phyloP scores from a whole-genome alignment of 2,888 invertebrate species.

The Nephrotoma appendiculata region DNA sequence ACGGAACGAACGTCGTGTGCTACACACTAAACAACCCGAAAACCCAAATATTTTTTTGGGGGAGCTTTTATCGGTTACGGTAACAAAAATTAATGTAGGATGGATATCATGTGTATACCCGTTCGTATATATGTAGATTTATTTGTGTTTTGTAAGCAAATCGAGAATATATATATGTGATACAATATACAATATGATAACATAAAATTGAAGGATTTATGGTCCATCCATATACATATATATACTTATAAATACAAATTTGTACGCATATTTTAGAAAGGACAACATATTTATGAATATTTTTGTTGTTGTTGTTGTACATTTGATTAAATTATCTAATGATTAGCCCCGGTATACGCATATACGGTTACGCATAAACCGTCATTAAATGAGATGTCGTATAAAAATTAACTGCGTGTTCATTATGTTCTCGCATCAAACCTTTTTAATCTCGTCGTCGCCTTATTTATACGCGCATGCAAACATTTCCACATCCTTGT shows the following conservation, averaged over 20 bases:
- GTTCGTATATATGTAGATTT: neutral
- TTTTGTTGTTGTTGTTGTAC: neutral
- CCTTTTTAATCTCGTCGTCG: neutral
- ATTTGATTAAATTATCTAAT: neutral
- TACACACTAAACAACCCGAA: neutral
- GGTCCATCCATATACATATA: neutral
- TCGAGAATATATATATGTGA: neutral
- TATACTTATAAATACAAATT: too few species aligned
- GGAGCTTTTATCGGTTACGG: neutral
- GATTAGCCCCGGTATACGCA: neutral
- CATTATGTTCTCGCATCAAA: neutral
- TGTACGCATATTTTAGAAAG: neutral
- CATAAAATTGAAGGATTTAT: neutral
- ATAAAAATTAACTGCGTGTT: neutral
- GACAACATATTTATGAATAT: neutral
- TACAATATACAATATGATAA: neutral
- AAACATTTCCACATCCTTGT: neutral
- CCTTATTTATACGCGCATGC: neutral
- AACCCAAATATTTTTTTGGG: neutral
- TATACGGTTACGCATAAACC: neutral
- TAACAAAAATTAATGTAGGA: neutral
- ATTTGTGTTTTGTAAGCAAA: neutral
- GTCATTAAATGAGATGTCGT: neutral
- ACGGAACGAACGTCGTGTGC: neutral
- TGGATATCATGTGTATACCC: neutral